Evolutionary conservation across 2,888 invertebrate genomes (phyloP), one percentile per base, ranked within the genome.

Genomic region (Xestia ashworthii): DNA sequence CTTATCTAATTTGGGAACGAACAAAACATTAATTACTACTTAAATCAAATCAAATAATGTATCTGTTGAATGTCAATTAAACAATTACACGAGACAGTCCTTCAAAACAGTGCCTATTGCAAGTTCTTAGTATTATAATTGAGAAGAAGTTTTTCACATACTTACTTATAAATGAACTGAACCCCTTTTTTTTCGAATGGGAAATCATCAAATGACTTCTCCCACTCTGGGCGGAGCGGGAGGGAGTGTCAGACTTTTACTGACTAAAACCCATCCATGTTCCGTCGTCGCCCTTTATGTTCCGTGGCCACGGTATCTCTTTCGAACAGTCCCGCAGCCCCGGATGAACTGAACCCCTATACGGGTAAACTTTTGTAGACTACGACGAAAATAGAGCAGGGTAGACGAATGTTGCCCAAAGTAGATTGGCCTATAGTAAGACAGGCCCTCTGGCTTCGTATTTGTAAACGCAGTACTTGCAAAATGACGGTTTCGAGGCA

Each of bases 1-100:
- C 65, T 65, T 65, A 65, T 65, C 65, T 65, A 41, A 65, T 65
- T 65, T 65, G 22, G n/a, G 14, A 25, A 65, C 14, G n/a, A 65
- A 65, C 8, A 25, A 4, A 44, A 8, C n/a, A n/a, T 25, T 65
- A 44, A 65, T 44, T 65, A 65, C 16, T 11, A 62, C 19, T 62
- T 19, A 38, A 38, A 62, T 62, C 60, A 62, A 9, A 62, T 38
- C 38, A 9, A 62, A 62, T 16, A 0, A 3, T 25, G 14, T 3
- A 11, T 14, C 14, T 60, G 32, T 60, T 32, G 16, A 9, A 19
- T 0, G 6, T 58, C 25, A 32, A 32, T 32, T 32, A 32, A 3
- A 32, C 32, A 3, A 58, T 25, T 25, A 25, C 1, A 25, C 25
- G 16, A 16, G 25, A 58, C 3, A 58, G 16, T 14, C 14, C 16